Evolutionary conservation across 2,888 invertebrate species (phyloP).

Genomic region (Sycophila texana): DNA sequence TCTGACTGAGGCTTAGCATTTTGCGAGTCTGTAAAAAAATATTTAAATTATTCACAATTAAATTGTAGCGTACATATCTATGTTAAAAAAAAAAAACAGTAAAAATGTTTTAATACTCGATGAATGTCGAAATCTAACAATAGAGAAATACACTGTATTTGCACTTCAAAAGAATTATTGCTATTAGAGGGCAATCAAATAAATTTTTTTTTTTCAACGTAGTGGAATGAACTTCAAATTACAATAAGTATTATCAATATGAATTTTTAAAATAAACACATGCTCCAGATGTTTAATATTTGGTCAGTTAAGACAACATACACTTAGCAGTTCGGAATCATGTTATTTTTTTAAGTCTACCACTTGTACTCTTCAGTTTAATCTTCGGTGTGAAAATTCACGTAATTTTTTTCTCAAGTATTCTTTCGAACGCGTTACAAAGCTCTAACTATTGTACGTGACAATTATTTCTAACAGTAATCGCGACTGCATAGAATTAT

Average conservation of each 20-base stretch:
- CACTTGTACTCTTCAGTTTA: slow-evolving; percentile 20
- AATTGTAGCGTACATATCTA: neutral
- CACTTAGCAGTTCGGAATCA: slow-evolving; percentile 14
- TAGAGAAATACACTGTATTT: too few species aligned
- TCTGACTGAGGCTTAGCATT: slow-evolving; percentile 21
- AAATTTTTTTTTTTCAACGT: too few species aligned
- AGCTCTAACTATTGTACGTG: neutral
- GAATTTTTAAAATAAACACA: slow-evolving; percentile 4
- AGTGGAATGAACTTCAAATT: too few species aligned
- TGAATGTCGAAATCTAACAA: too few species aligned
- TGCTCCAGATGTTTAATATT: slow-evolving; percentile 30
- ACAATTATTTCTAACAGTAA: neutral
- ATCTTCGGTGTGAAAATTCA: neutral
- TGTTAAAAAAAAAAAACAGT: neutral
- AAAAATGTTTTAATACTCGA: neutral
- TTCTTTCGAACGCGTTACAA: neutral
- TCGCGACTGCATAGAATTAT: neutral
- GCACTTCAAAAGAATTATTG: too few species aligned
- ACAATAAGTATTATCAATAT: too few species aligned
- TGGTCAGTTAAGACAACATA: slow-evolving; percentile 31
- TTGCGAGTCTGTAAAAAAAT: slow-evolving; percentile 18
- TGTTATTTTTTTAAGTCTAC: slow-evolving; percentile 9
- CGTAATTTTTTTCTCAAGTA: neutral
- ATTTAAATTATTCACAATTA: neutral
- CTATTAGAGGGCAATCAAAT: too few species aligned